phyloP scores from a whole-genome alignment of 2,797 vertebrate genomes.

The Bovichtus diacanthus region DNA sequence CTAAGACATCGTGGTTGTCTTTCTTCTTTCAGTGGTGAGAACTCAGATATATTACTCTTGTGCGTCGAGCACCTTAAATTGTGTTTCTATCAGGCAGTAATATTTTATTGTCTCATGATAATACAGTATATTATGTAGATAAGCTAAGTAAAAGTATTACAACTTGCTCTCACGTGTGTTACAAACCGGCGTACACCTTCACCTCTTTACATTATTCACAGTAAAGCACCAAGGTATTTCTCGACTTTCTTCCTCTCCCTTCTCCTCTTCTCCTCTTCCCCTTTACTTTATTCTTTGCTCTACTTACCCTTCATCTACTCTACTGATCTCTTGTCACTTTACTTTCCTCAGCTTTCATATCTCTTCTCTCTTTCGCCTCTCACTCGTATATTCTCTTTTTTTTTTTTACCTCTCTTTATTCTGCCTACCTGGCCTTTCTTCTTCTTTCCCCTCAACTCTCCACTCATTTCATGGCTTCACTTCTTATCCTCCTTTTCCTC shows the following conservation, averaged over 20 bases:
- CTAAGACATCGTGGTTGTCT: neutral
- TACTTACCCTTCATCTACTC: conserved; percentile 38
- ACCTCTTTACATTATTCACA: conserved; percentile 69
- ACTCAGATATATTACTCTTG: neutral
- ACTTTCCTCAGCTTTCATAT: conserved; percentile 12
- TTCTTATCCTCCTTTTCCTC: conserved; percentile 4
- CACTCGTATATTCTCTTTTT: neutral
- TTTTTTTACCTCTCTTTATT: neutral
- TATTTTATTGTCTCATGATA: neutral
- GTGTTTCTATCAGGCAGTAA: neutral
- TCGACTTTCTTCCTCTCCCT: conserved; percentile 23
- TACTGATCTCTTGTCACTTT: conserved; percentile 26
- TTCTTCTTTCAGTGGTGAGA: neutral
- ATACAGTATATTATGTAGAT: neutral
- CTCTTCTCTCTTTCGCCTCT: neutral
- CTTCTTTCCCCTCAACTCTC: conserved; percentile 12
- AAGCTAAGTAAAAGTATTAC: neutral
- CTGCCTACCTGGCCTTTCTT: conserved; percentile 1
- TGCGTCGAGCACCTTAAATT: neutral
- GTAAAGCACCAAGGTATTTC: conserved; percentile 50
- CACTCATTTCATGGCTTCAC: conserved; percentile 3
- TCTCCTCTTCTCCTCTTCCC: neutral
- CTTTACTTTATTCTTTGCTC: conserved; percentile 23
- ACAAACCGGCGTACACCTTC: conserved; percentile 20
- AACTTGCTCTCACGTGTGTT: neutral